Conservation (phyloP, 2,113 vertebrate species). For the Passer montanus region DNA sequence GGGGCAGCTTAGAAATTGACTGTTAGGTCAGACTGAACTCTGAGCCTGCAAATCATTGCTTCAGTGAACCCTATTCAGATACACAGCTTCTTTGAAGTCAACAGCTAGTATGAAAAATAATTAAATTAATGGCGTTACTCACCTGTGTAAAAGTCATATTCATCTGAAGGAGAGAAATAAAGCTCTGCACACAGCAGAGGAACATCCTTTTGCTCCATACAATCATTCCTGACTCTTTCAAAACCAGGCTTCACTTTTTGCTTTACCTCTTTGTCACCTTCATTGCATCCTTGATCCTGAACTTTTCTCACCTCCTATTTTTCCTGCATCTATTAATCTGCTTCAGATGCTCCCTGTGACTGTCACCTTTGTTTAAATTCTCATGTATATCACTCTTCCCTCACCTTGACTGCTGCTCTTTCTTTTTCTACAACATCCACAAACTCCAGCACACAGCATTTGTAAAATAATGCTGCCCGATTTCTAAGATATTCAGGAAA, state of each 20-base stretch:
- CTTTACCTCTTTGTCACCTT: background rate
- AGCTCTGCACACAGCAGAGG: background rate
- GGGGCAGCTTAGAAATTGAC: background rate
- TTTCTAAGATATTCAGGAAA: background rate
- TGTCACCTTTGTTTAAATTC: conserved; percentile 34
- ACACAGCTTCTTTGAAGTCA: background rate
- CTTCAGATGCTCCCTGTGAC: background rate
- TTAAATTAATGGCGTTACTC: background rate
- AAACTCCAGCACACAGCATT: background rate
- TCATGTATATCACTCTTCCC: conserved; percentile 4
- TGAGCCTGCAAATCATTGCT: background rate
- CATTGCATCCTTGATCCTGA: conserved; percentile 23
- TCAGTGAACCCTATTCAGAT: background rate
- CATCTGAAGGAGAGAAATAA: background rate
- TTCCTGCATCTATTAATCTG: conserved; percentile 20
- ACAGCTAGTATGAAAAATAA: background rate
- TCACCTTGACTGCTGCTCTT: conserved; percentile 25
- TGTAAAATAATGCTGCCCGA: background rate
- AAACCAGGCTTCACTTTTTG: background rate
- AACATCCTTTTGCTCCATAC: background rate
- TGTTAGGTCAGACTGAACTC: background rate
- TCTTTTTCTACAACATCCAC: background rate
- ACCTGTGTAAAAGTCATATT: background rate
- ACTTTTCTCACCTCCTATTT: conserved; percentile 10
- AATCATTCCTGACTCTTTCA: background rate